These are phyloP conservation scores for Spinus olivaceus DNA, from an alignment of 2,797 vertebrate genomes.

Conservation along the genomic window DNA sequence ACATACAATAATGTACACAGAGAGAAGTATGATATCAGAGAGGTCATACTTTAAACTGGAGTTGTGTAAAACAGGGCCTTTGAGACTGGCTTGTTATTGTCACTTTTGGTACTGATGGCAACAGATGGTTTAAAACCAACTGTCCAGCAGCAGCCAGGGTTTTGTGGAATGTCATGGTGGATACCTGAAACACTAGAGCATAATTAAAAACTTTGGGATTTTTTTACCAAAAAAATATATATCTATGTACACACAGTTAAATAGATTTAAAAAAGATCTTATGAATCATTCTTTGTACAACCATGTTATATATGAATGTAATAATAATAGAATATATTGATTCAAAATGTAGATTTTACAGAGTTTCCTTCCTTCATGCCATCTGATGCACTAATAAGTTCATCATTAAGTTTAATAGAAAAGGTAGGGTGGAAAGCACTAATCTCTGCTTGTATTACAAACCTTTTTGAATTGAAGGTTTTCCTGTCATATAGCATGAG, in stretches of 20 bases:
- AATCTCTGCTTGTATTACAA: neutral
- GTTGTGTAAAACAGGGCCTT: neutral
- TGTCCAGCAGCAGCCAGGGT: neutral
- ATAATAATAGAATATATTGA: neutral
- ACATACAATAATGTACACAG: neutral
- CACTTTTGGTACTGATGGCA: neutral
- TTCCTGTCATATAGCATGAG: neutral
- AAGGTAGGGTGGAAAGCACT: neutral
- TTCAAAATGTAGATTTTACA: neutral
- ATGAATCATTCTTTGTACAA: neutral
- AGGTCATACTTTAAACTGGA: neutral
- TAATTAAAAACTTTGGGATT: neutral
- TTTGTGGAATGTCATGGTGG: neutral
- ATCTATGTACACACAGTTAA: neutral
- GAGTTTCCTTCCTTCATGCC: neutral
- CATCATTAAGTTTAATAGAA: neutral
- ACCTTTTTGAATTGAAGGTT: neutral
- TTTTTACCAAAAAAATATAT: neutral
- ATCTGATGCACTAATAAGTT: neutral
- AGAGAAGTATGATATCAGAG: neutral
- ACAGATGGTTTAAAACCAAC: neutral
- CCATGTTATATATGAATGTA: neutral
- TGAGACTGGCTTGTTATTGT: neutral
- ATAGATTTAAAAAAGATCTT: neutral
- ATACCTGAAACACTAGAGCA: neutral